Evolutionary conservation across 2,113 vertebrate species (phyloP).

Genomic region (Capreolus pygargus): DNA sequence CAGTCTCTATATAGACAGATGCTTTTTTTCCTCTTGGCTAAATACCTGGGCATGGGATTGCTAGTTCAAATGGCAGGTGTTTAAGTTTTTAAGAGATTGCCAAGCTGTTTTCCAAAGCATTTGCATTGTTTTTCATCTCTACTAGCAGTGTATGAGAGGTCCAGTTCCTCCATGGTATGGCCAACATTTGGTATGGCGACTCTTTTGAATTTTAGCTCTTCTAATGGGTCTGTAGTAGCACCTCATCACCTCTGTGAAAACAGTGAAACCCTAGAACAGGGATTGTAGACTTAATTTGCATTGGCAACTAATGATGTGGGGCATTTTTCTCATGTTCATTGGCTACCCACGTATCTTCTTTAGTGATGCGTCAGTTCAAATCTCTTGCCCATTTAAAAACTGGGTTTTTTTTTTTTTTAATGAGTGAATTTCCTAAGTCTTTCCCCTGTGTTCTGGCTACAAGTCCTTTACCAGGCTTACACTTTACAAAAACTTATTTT

Average conservation of each 20-base stretch:
- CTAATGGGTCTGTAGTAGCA: rapidly evolving
- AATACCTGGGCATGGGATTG: neutral
- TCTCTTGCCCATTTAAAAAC: neutral
- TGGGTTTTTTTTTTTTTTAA: neutral
- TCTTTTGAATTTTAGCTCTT: too few relatives aligned
- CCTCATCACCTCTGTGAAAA: rapidly evolving
- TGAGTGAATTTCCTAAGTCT: neutral
- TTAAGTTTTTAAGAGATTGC: neutral
- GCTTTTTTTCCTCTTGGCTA: neutral
- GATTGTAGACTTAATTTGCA: too few relatives aligned
- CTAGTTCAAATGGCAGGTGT: neutral
- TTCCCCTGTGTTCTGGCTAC: neutral
- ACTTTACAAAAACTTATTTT: neutral
- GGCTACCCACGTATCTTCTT: neutral
- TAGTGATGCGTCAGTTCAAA: neutral
- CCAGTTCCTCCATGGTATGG: neutral
- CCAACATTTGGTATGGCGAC: neutral
- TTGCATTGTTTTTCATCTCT: neutral
- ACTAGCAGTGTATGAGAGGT: too few relatives aligned
- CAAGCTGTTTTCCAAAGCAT: neutral
- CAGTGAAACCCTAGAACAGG: rapidly evolving
- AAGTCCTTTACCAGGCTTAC: neutral
- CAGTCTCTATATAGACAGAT: neutral
- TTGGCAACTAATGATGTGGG: neutral
- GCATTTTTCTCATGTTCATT: too few relatives aligned